These are phyloP conservation scores for Drosophila dunni DNA, from an alignment of 1,140 invertebrate species.

Conservation along the genomic window DNA sequence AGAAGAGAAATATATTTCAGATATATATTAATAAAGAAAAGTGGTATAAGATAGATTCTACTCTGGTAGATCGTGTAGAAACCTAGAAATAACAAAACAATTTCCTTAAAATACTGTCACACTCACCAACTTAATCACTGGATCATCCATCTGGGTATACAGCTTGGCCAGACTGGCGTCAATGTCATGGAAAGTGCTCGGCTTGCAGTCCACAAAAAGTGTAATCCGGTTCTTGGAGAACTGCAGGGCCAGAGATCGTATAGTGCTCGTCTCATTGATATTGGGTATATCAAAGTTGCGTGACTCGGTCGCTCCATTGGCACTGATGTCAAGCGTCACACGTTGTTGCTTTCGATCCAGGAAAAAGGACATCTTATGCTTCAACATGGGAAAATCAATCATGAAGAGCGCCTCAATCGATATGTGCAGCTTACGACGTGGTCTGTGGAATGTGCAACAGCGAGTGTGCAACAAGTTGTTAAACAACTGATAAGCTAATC, in stretches of 20 bases:
- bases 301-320: constrained; percentile 72
- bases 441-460: constrained; percentile 54
- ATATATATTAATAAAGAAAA: background rate
- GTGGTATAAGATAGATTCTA: too few species aligned
- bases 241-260: constrained; percentile 77
- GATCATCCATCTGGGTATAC: constrained; percentile 84
- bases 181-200: constrained; percentile 76
- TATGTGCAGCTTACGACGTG: constrained; percentile 85
- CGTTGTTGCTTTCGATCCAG: constrained; percentile 88
- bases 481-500: constrained; percentile 28
- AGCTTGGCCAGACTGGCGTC: constrained; percentile 79
- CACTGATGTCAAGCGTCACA: constrained; percentile 85
- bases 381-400: constrained; percentile 87
- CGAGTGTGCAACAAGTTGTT: constrained; percentile 27
- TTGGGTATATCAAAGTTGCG: constrained; percentile 83
- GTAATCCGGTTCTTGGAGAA: constrained; percentile 81
- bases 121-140: constrained; percentile 82
- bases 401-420: constrained; percentile 88
- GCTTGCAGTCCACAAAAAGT: constrained; percentile 80
- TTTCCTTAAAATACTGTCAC: too few species aligned
- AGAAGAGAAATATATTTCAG: constrained; percentile 17
- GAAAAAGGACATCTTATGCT: constrained; percentile 88
- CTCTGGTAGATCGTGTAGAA: too few species aligned
- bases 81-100: too few species aligned
- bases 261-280: constrained; percentile 83